These are phyloP conservation scores for Glaucomys volans DNA, from an alignment of 2,113 vertebrate species.

Conservation along the genomic window DNA sequence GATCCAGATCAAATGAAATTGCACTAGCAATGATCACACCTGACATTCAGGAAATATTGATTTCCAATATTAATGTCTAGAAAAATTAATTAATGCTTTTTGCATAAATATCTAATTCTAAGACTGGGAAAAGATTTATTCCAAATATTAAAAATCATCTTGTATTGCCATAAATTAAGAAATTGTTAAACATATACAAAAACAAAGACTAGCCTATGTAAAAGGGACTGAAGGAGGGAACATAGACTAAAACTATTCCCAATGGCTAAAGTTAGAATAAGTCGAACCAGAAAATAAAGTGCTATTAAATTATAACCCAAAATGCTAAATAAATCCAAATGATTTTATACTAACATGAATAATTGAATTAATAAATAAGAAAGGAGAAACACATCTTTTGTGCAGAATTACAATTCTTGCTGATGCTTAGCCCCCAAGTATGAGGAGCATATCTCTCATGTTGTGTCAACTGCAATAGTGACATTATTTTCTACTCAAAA, in stretches of 20 bases:
- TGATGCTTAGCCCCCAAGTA: neutral
- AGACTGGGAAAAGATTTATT: too few species aligned
- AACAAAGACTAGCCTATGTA: neutral
- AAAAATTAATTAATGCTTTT: neutral
- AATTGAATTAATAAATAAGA: neutral
- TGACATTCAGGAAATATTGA: neutral
- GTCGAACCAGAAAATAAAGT: neutral
- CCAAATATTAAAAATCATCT: neutral
- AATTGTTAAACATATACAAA: neutral
- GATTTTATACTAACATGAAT: neutral
- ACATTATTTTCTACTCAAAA: neutral
- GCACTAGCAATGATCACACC: neutral
- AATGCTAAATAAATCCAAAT: neutral
- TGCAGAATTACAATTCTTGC: neutral
- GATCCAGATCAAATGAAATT: neutral
- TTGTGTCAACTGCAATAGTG: neutral
- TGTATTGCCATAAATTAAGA: neutral
- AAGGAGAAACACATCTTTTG: neutral
- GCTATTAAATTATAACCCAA: neutral
- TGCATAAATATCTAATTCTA: neutral
- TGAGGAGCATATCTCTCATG: rapidly evolving
- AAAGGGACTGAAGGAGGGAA: neutral
- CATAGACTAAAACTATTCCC: neutral
- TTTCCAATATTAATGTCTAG: neutral
- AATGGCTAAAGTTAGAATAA: neutral